Evolutionary conservation across 2,113 vertebrate genomes (phyloP).

Genomic region (Gorilla gorilla): DNA sequence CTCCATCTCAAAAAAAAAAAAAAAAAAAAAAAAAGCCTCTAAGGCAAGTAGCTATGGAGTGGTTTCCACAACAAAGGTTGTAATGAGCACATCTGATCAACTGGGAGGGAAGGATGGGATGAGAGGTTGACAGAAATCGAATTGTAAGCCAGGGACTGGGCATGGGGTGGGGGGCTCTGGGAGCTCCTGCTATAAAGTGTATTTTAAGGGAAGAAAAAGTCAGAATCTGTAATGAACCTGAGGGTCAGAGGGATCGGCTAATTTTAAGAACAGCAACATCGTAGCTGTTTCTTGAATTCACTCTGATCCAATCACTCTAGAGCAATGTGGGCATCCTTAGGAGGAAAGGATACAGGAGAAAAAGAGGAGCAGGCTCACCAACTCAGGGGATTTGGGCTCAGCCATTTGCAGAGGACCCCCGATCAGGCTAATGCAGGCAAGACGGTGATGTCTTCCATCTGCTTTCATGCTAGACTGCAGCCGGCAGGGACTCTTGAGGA

Average conservation of each 20-base stretch:
- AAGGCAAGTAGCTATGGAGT: too few species aligned
- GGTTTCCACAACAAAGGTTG: not conserved
- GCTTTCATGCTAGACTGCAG: not conserved
- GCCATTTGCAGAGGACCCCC: not conserved
- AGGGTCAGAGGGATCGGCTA: not conserved
- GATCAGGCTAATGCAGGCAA: not conserved
- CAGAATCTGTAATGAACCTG: not conserved
- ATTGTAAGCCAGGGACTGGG: not conserved
- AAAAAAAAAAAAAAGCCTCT: not conserved
- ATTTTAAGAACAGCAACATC: not conserved
- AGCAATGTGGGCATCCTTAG: not conserved
- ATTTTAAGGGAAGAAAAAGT: not conserved
- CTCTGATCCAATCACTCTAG: not conserved
- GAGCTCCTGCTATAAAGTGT: not conserved
- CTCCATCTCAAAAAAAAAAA: too few species aligned
- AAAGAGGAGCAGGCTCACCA: not conserved
- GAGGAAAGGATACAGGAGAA: not conserved
- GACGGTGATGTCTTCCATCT: not conserved
- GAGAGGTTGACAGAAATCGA: not conserved
- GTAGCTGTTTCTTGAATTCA: not conserved
- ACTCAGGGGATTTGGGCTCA: not conserved
- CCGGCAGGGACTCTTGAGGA: not conserved
- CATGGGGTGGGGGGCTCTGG: not conserved
- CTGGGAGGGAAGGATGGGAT: not conserved
- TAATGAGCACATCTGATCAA: not conserved